Evolutionary conservation across 2,797 vertebrate genomes (phyloP), one percentile per base, ranked within the genome.

Genomic region (Aeoliscus strigatus): DNA sequence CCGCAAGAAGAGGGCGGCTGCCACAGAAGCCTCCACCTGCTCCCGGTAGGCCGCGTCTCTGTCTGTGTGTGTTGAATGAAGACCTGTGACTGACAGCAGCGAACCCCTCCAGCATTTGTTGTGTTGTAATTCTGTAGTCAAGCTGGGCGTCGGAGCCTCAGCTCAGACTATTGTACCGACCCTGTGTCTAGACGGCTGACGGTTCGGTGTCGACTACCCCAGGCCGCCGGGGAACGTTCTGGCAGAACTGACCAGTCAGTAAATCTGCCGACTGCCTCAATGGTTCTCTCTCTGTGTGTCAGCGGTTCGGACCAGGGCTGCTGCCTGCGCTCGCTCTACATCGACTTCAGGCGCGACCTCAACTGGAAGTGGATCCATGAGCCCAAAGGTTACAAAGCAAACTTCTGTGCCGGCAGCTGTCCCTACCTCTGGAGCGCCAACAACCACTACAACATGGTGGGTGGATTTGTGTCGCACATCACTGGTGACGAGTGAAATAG

Each of bases 301-400:
- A 88, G 87, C 5, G 83, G 84, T 26, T 70, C 80, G 0, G 87
- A 89, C 21, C 85, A 88, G 49, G 75, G 85, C 43, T 91, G 90
- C 77, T 91, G 90, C 56, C 77, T 91, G 60, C 85, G 88, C 46
- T 89, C 88, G n/a, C 83, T 91, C 55, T 91, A 91, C 62, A 90
- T 91, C 12, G 89, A 91, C 73, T 91, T 91, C 77, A 84, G 89
- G 14, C 85, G 86, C 8, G 90, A 91, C 81, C 81, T 91, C 56
- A 89, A 90, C 71, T 91, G 90, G 90, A 91, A 90, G 67, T 91
- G 90, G 90, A 91, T 91, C 66, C 89, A 90, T 8, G 89, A 91
- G 67, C 90, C 89, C 26, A 89, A 88, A 77, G 90, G 90, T 37
- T 91, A 91, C 78, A 88, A 82, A 64, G 90, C 90, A 30, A 91